Base-by-base conservation (phyloP, 2,888 invertebrate genomes). In the Drosophila percnosoma region DNA sequence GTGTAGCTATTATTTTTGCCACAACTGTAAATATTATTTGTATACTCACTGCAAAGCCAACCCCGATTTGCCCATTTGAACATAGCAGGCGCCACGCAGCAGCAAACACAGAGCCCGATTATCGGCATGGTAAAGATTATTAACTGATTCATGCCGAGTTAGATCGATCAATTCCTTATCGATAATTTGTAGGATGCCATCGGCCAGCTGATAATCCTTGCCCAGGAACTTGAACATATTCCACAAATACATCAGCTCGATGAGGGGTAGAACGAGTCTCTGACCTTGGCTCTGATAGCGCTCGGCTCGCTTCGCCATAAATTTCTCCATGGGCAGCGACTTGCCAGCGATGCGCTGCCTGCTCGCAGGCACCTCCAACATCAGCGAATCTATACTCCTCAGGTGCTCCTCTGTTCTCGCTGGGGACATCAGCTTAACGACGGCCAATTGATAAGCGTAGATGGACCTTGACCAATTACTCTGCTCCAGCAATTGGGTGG, bases 281-380 rank as follows among this genome's bases (percentile, higher is more conserved):
- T 96, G 94, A 59, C 95, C 95, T 92, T 98, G 98, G 42, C 94
- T 94, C 73, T 95, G 94, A 93, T 95, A 99, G 59, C 98, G 95
- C 78, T 96, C 95, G 52, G 97, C 95, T 83, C 98, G 97, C 90
- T 96, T 96, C n/a, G 97, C 95, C 53, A 97, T 96, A 93, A 99
- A 99, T 93, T 99, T 99, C 93, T 99, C 99, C 95, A 99, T 96
- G 2, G 99, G 99, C 77, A 99, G 93, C 0, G 99, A 99, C 93
- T 99, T 99, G 0, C 99, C 99, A 36, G 99, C 98, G 64, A 99
- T 97, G 67, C 97, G 95, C 91, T 98, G 97, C 89, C 97, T 98
- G 92, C 96, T 95, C 61, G 94, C 94, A 4, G 98, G 97, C 7
- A 97, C 97, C 83, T 96, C 85, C 24, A 94, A 95, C 94, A 98